Conservation (phyloP, 2,888 invertebrate genomes). For the Dicyrtoma fusca region DNA sequence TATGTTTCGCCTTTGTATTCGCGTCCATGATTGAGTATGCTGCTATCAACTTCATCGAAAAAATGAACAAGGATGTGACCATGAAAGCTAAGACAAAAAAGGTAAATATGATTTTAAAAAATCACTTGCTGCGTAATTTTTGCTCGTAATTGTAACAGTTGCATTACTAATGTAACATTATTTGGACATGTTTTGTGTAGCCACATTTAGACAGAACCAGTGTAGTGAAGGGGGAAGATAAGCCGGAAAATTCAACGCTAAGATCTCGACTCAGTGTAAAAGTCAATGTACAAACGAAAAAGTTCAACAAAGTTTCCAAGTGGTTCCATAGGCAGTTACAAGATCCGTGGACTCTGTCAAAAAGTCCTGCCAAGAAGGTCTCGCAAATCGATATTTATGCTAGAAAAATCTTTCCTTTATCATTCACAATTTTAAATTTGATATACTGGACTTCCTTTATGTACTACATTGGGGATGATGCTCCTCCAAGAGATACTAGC, state of each 20-base stretch:
- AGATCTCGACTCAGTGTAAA: constrained; percentile 6
- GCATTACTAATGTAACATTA: too few species aligned
- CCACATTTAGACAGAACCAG: not conserved
- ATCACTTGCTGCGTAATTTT: too few species aligned
- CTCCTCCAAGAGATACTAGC: not conserved
- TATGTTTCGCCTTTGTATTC: constrained; percentile 68
- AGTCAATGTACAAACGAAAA: not conserved
- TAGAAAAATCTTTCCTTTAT: constrained; percentile 64
- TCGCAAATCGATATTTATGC: constrained; percentile 65
- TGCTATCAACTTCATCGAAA: constrained; percentile 65
- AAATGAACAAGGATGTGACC: constrained; percentile 61
- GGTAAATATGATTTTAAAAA: too few species aligned
- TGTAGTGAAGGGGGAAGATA: not conserved
- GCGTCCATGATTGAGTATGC: constrained; percentile 68
- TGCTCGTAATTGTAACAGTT: too few species aligned
- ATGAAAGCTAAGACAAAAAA: constrained; percentile 57
- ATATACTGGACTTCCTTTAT: constrained; percentile 60
- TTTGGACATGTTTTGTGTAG: too few species aligned
- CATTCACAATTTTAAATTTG: constrained; percentile 65
- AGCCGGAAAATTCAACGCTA: constrained; percentile 6
- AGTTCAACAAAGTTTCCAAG: constrained; percentile 20
- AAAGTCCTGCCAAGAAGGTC: constrained; percentile 57
- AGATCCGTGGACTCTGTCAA: constrained; percentile 49
- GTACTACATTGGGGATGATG: constrained; percentile 58
- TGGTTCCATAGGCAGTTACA: constrained; percentile 50